Base-by-base conservation (phyloP, 2,888 invertebrate genomes). In the Parnassius orleans region DNA sequence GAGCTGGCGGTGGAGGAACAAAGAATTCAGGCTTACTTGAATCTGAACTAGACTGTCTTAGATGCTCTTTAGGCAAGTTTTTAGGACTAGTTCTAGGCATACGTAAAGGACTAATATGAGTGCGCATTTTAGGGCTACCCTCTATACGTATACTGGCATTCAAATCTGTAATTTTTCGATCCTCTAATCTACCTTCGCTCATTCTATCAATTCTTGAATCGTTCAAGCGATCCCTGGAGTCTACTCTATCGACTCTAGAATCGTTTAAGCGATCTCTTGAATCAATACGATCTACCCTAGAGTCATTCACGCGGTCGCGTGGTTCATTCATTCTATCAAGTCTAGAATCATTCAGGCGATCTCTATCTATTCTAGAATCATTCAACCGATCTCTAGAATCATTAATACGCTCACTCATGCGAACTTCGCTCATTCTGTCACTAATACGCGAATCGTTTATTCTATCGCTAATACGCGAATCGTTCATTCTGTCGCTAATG, bases 111-210 rank as follows among this genome's bases (percentile, higher is more conserved):
- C 84, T 86, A 24, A 86, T 81, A 54, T 85, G 86, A 0, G 81
- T 65, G 1, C 86, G 75, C 68, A 82, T 80, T 77, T 86, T 87
- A 0, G 89, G 89, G 73, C 88, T 88, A 10, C 83, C 83, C 51
- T 90, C 89, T 24, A 82, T 75, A 66, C 86, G 76, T n/a, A 85
- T 75, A 58, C 89, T 89, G 0, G 87, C 82, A 56, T 89, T 89
- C 24, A 86, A 60, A 24, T 89, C 89, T 0, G 80, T 78, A 81
- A 84, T 75, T 44, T 80, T 68, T 3, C 77, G 69, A 41, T 80
- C 80, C 59, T 80, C 79, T 46, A 80, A 76, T 67, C 83, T 76
- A 63, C 85, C 80, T 3, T 75, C 61, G 7, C 68, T 42, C 52
- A 70, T 66, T 60, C 85, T 81, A 5, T 75, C 61, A 10, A 69